Evolutionary conservation across 2,113 vertebrate species (phyloP).

Genomic region (Harpagus bidentatus): DNA sequence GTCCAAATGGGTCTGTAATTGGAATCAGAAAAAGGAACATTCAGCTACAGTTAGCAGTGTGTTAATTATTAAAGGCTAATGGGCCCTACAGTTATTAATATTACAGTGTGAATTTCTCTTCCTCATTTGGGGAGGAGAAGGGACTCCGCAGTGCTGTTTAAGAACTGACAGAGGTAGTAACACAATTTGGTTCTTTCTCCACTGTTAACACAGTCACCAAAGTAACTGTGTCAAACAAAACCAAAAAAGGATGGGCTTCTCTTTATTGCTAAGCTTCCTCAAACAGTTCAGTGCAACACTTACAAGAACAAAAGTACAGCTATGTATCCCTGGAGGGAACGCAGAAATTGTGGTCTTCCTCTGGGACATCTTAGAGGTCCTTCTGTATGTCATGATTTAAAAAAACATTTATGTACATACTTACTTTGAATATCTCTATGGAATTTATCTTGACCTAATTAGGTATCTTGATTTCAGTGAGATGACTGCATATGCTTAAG

Average conservation of each 20-base stretch:
- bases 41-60: neutral
- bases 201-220: neutral
- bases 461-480: neutral
- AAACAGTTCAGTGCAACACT: neutral
- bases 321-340: neutral
- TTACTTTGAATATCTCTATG: neutral
- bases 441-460: neutral
- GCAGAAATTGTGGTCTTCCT: neutral
- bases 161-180: neutral
- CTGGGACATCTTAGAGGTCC: neutral
- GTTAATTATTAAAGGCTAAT: conserved; percentile 49
- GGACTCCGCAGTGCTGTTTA: neutral
- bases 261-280: neutral
- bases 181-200: neutral
- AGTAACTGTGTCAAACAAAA: neutral
- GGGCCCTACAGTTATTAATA: conserved; percentile 28
- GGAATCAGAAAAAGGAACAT: neutral
- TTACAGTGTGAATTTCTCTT: neutral
- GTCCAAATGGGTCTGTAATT: neutral
- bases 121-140: neutral
- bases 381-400: neutral
- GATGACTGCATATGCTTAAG: neutral
- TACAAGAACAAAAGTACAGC: neutral
- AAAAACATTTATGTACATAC: neutral
- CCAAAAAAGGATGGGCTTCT: neutral